Conservation (phyloP, 2,888 invertebrate species). For the Pardosa pseudoannulata region DNA sequence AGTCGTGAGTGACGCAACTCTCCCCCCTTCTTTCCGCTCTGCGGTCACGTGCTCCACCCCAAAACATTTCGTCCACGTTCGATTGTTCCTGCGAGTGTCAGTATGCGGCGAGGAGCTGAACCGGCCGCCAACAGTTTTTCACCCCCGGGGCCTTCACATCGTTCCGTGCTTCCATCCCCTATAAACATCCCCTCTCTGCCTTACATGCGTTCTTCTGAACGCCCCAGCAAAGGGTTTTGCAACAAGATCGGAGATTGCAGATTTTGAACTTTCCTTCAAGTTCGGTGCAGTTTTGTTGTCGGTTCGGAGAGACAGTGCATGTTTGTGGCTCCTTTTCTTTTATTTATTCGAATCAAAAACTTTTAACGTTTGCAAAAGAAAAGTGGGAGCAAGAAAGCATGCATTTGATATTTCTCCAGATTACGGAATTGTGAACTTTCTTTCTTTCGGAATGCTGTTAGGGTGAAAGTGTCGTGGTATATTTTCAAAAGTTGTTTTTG, state of each 20-base stretch:
- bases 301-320: not conserved
- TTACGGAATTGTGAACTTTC: too few relatives aligned
- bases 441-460: too few relatives aligned
- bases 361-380: too few relatives aligned
- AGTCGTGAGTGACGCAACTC: not conserved
- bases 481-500: too few relatives aligned
- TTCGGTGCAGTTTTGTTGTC: not conserved
- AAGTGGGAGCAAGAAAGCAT: too few relatives aligned
- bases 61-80: not conserved
- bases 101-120: not conserved
- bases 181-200: not conserved
- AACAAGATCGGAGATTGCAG: too few relatives aligned
- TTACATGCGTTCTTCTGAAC: not conserved
- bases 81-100: not conserved
- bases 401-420: too few relatives aligned
- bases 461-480: too few relatives aligned
- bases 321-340: too few relatives aligned
- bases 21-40: not conserved
- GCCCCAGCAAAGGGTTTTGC: not conserved
- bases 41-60: not conserved
- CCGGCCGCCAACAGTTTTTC: not conserved
- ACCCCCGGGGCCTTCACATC: not conserved
- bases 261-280: too few relatives aligned
- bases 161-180: not conserved
- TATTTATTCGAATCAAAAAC: too few relatives aligned